These are phyloP conservation scores for Trachelus troglodyta DNA, from an alignment of 2,888 invertebrate species.

Conservation along the genomic window DNA sequence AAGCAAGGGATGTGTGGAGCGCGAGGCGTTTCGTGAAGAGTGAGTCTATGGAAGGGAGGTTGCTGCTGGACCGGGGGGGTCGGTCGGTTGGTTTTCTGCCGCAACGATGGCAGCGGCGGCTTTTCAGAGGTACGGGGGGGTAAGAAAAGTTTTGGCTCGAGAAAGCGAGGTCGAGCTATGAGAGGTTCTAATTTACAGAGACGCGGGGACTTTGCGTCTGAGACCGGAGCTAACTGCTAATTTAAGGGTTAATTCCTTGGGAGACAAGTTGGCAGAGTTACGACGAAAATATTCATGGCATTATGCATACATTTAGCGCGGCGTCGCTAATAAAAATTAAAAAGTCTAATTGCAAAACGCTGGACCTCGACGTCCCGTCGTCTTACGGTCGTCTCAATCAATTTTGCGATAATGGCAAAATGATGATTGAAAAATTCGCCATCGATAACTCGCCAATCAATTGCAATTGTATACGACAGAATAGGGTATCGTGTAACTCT, in stretches of 20 bases:
- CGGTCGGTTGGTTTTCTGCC: conserved; percentile 12
- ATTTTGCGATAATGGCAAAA: background rate
- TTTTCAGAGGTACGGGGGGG: conserved; percentile 16
- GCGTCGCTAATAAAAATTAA: conserved; percentile 65
- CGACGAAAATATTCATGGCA: conserved; percentile 67
- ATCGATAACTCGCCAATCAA: background rate
- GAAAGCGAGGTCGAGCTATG: conserved; percentile 40
- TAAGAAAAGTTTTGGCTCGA: conserved; percentile 45
- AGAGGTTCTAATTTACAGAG: conserved; percentile 63
- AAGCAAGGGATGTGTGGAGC: background rate
- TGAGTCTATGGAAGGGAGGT: background rate
- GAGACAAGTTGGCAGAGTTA: conserved; percentile 67
- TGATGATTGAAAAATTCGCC: background rate
- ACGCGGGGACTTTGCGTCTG: conserved; percentile 62
- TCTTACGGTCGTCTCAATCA: background rate
- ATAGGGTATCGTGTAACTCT: background rate
- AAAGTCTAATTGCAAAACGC: conserved; percentile 63
- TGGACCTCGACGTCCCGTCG: conserved; percentile 1
- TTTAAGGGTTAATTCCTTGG: conserved; percentile 68
- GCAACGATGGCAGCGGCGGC: conserved; percentile 12
- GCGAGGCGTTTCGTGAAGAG: background rate
- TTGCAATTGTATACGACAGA: background rate
- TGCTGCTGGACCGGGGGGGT: conserved; percentile 17
- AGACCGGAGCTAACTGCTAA: conserved; percentile 65
- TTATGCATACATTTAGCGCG: conserved; percentile 65